Percentiles rank a stretch among this genome's conserved stretches.
These are phyloP conservation scores for Serrognathus titanus DNA, from an alignment of 2,888 invertebrate species.

Conservation along the genomic window DNA sequence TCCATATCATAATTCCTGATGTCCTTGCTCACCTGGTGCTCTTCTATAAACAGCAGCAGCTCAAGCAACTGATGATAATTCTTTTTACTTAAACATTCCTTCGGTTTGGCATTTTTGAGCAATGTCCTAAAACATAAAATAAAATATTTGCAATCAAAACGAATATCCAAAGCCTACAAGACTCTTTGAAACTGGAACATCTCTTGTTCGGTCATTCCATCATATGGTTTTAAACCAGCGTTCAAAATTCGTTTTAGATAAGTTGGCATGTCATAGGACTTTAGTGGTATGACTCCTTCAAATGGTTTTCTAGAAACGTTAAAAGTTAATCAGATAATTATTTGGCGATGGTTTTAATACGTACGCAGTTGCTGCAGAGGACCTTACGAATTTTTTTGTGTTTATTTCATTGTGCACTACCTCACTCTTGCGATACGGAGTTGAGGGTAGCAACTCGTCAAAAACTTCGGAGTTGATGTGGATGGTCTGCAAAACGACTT, in stretches of 20 bases:
- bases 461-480: slow-evolving; percentile 24
- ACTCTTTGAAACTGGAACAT: slow-evolving; percentile 8
- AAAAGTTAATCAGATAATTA: no score
- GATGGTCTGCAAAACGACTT: slow-evolving; percentile 21
- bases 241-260: slow-evolving; percentile 20
- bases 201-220: slow-evolving; percentile 12
- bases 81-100: slow-evolving; percentile 17
- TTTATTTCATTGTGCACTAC: slow-evolving; percentile 7
- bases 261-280: slow-evolving; percentile 16
- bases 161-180: slow-evolving; percentile 11
- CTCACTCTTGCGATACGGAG: slow-evolving; percentile 17
- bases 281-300: background rate
- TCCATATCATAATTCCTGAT: slow-evolving; percentile 36
- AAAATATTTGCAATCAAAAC: no score
- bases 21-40: slow-evolving; percentile 36
- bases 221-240: slow-evolving; percentile 18
- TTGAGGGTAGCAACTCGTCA: slow-evolving; percentile 24
- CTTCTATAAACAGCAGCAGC: slow-evolving; percentile 37
- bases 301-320: no score
- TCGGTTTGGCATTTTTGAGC: slow-evolving; percentile 6
- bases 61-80: slow-evolving; percentile 33
- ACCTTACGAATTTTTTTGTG: background rate
- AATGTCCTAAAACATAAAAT: slow-evolving; percentile 10
- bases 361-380: background rate
- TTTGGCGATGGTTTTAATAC: background rate